Base-by-base conservation (phyloP, 2,888 invertebrate species). In the Lathronympha strigana region DNA sequence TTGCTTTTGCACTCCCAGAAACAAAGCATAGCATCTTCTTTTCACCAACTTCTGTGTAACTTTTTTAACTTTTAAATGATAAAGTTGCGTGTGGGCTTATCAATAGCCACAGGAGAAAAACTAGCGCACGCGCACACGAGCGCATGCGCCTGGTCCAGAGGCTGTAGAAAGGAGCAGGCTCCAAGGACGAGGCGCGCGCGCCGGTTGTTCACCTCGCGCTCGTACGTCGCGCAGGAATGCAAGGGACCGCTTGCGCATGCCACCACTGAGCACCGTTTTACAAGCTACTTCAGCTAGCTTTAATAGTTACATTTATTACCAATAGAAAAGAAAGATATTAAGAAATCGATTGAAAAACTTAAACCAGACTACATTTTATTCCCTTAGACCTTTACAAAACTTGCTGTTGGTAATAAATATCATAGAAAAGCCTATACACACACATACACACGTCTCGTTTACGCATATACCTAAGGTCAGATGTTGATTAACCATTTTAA, bases 121-220 rank as follows among this genome's bases (percentile, higher is more conserved):
- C 57, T 25, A 5, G 15, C 57, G 9, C 28, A 28, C 43, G 43
- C 57, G 9, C 28, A 28, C 43, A 31, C 40, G 40, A 21, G 33
- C 38, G 21, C 19, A 31, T 78, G 76, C 76, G 76, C 76, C 55
- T 47, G 54, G 57, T 66, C 60, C 60, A 60, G 68, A 68, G 68
- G 83, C 80, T 81, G 80, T 88, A 84, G 88, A 86, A 90, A 86
- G 87, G 86, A 88, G 86, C 84, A 82, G 82, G 83, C 73, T 84
- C 83, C 88, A 88, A 89, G 88, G 90, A 86, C 88, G 85, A 77
- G 69, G 71, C 83, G 83, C 76, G 79, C 78, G 73, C 78, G 81
- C 79, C 83, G 90, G 90, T 90, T 89, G 89, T 89, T 89, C 81
- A 91, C 90, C 90, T 87, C 88, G 79, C 36, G 38, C 55, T 40